A percentile compares a stretch with the other conserved stretches of the same genome.
Evolutionary conservation across 37 sponge, comb jelly and placozoan species (phyloP).

Genomic region (Dysidea cf. avara): DNA sequence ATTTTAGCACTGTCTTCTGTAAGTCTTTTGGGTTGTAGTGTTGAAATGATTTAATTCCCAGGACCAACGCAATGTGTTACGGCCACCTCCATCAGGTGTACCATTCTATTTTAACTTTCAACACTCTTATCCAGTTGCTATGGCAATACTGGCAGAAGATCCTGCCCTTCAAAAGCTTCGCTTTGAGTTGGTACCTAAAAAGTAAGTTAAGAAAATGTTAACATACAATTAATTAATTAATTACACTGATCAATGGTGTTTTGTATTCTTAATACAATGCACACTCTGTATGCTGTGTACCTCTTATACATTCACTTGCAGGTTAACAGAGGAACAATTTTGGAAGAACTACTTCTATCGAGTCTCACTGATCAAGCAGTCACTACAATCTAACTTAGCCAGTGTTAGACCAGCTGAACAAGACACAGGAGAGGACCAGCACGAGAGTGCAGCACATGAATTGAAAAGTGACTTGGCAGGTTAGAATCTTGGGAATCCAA

Average conservation of each 20-base stretch:
- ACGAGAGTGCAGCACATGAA: background rate
- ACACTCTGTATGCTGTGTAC: too few relatives aligned
- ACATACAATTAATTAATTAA: background rate
- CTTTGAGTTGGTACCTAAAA: constrained; percentile 94
- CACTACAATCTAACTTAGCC: constrained; percentile 79
- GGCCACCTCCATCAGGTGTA: constrained; percentile 91
- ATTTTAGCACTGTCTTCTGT: constrained; percentile 92
- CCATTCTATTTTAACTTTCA: constrained; percentile 87
- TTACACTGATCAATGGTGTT: background rate
- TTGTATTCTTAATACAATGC: background rate
- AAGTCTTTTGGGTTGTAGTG: constrained; percentile 3
- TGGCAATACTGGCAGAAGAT: constrained; percentile 86
- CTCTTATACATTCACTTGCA: constrained; percentile 21
- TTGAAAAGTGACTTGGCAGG: background rate
- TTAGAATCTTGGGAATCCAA: background rate
- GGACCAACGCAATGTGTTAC: constrained; percentile 92
- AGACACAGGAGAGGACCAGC: background rate
- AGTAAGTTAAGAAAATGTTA: constrained; percentile 62
- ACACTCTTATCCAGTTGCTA: constrained; percentile 80
- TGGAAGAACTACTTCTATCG: constrained; percentile 99
- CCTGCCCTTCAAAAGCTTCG: constrained; percentile 76
- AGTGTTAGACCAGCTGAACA: constrained; percentile 17
- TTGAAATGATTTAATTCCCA: constrained; percentile 6
- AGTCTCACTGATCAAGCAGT: constrained; percentile 94
- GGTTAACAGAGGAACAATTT: constrained; percentile 88